These are phyloP conservation scores for Rhagologus leucostigma DNA, from an alignment of 2,113 vertebrate species.

Conservation along the genomic window DNA sequence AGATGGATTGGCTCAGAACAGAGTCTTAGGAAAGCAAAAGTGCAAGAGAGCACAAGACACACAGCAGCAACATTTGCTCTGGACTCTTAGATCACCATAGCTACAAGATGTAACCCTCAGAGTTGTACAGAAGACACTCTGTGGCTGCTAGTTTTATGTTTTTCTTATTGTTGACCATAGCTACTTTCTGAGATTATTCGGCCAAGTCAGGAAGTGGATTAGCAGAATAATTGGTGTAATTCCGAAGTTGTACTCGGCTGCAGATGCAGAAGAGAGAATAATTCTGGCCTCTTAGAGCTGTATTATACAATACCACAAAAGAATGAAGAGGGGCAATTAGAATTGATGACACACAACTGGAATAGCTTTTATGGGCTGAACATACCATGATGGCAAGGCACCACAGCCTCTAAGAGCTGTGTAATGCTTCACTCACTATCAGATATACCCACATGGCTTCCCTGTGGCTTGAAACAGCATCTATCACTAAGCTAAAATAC, in stretches of 20 bases:
- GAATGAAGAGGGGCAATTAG: background rate
- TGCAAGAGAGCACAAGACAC: background rate
- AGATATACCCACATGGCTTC: background rate
- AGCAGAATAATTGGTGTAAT: background rate
- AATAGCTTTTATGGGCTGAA: background rate
- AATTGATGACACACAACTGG: conserved; percentile 1
- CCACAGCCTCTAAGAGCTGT: background rate
- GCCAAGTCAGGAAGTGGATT: background rate
- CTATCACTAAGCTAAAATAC: background rate
- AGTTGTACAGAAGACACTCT: background rate
- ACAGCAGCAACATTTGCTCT: background rate
- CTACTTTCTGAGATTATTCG: background rate
- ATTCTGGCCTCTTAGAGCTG: background rate
- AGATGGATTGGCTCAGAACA: background rate
- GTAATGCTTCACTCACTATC: background rate
- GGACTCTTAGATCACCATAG: background rate
- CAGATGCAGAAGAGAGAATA: background rate
- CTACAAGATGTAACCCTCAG: background rate
- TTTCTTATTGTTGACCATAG: background rate
- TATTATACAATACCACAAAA: background rate
- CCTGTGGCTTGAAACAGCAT: background rate
- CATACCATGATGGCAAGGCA: background rate
- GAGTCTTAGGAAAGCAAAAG: background rate
- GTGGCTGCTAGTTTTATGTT: background rate
- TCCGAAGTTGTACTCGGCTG: background rate